phyloP scores from a whole-genome alignment of 2,888 invertebrate species.

The Campaea margaritaria region DNA sequence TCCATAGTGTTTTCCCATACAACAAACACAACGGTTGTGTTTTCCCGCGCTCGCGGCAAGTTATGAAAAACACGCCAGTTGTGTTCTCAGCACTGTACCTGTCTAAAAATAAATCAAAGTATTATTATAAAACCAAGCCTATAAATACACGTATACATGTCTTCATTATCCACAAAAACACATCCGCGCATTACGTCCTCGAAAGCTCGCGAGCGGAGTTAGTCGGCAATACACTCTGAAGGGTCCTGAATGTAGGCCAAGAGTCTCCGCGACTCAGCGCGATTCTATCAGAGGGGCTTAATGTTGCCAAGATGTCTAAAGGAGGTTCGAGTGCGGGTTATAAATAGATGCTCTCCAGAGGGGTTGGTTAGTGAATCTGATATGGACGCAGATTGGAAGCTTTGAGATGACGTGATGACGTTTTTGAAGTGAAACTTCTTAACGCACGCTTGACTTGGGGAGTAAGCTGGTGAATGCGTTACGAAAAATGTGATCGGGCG shows the following conservation, averaged over 20 bases:
- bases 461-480: no score
- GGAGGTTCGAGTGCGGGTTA: slow-evolving; percentile 28
- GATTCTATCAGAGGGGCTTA: slow-evolving; percentile 43
- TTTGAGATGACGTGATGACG: not conserved
- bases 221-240: slow-evolving; percentile 40
- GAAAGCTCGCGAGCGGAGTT: slow-evolving; percentile 16
- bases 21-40: no score
- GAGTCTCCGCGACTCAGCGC: slow-evolving; percentile 45
- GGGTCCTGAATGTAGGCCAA: slow-evolving; percentile 47
- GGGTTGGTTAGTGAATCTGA: slow-evolving; percentile 22
- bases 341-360: slow-evolving; percentile 37
- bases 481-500: no score
- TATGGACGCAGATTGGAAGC: slow-evolving; percentile 3
- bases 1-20: no score
- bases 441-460: no score
- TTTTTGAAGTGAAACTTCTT: no score
- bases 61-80: no score
- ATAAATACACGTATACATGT: slow-evolving; percentile 49
- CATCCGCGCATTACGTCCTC: slow-evolving; percentile 46
- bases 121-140: not conserved
- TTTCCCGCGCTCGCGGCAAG: no score
- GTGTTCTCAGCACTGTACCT: no score
- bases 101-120: not conserved
- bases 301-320: slow-evolving; percentile 31
- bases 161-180: slow-evolving; percentile 48